Evolutionary conservation across 1,140 invertebrate genomes (phyloP), one percentile per base, ranked within the genome.

Genomic region (Halictus rubicundus): DNA sequence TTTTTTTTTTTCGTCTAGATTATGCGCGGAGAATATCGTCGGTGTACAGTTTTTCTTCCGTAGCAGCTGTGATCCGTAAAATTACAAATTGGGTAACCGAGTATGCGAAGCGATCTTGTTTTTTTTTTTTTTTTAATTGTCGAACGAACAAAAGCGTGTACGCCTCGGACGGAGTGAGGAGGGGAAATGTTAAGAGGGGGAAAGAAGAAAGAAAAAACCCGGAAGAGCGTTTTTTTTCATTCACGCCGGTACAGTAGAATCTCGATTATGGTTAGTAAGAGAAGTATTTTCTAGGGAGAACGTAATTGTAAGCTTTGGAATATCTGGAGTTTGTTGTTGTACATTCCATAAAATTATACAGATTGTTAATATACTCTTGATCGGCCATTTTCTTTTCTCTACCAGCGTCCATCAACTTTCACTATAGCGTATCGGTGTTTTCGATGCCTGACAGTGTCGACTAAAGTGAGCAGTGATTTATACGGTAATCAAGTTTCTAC

Each of bases 21-120:
- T 83, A 78, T 49, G 78, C 84, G 83, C 64, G 66, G 72, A 72
- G 63, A 86, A 70, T 5, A 32, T 32, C 54, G 64, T 82, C 84
- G 65, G 80, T 78, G 75, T 81, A 76, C 59, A 77, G 78, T 78
- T 82, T 75, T 75, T 81, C 65, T 72, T 81, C 54, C 69, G 68
- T 60, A 27, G 72, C 27, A 79, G 59, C 75, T 86, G 80, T 79
- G 65, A 85, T 86, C 32, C 37, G 32, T 32, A 76, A 68, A 73
- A 79, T 74, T 59, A 74, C 27, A 60, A 66, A 79, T 72, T 78
- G 59, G 60, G 32, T 42, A 46, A 12, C 46, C 21, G 16, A 79
- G n/a, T 61, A 39, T 66, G 60, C 71, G 37, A 60, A 54, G 54
- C 32, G 52, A 72, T 54, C 21, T 49, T 68, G 23, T 19, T 68